These are phyloP conservation scores for Anolis apletophallus DNA, from an alignment of 2,797 vertebrate genomes.

Conservation along the genomic window DNA sequence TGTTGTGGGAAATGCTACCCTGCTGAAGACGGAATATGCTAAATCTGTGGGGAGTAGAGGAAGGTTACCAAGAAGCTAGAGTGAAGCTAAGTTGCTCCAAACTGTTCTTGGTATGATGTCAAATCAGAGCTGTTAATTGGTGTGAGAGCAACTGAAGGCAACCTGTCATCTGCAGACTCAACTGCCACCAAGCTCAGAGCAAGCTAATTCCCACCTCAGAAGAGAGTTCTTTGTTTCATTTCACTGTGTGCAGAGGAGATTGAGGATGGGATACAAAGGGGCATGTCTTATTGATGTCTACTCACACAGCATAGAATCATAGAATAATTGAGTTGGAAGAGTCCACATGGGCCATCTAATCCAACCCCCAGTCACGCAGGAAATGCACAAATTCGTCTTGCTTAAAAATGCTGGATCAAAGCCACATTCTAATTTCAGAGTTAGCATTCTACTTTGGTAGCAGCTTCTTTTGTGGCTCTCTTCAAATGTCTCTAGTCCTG, in stretches of 20 bases:
- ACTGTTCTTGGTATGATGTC: constrained; percentile 34
- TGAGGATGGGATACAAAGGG: not conserved
- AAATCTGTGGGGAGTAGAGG: not conserved
- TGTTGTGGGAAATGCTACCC: constrained; percentile 5
- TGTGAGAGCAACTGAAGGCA: constrained; percentile 20
- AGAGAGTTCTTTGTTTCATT: constrained; percentile 26
- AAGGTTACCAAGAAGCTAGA: not conserved
- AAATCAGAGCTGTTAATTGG: constrained; percentile 37
- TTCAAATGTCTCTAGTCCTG: not conserved
- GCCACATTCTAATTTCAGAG: not conserved
- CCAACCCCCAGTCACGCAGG: too few species aligned
- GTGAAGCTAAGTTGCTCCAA: constrained; percentile 15
- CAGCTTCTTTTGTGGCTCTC: not conserved
- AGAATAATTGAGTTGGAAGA: too few species aligned
- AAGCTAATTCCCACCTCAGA: not conserved
- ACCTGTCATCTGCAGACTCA: constrained; percentile 26
- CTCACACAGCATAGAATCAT: not conserved
- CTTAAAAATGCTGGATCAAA: not conserved
- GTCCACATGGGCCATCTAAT: too few species aligned
- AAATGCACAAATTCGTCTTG: not conserved
- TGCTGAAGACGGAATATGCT: not conserved
- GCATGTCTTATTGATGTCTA: not conserved
- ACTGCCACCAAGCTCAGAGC: not conserved
- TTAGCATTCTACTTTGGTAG: not conserved
- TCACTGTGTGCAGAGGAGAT: not conserved